Evolutionary conservation across 2,888 invertebrate genomes (phyloP), one percentile per base, ranked within the genome.

Genomic region (Halocaridina rubra): DNA sequence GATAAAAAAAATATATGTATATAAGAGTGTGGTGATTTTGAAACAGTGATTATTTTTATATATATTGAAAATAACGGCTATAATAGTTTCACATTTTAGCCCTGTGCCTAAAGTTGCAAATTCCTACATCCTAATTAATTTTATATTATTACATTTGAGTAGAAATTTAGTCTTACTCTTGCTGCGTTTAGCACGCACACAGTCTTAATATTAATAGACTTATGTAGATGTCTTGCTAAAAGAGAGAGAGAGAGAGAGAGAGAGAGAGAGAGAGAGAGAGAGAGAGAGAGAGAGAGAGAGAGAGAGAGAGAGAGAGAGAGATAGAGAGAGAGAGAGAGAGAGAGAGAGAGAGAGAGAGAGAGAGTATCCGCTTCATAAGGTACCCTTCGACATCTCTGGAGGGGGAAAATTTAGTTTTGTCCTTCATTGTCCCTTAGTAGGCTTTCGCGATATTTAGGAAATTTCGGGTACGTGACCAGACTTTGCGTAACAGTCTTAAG

Each of bases 261-360:
- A n/a, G n/a, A 61, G 61, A 16, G 61, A 61, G 61, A 61, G 16
- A 61, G n/a, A 16, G 61, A n/a, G 61, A 61, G 61, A 61, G n/a
- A 61, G 61, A 61, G 61, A n/a, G n/a, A 61, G 61, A n/a, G n/a
- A 61, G n/a, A n/a, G n/a, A 61, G 61, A 61, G 16, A 61, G n/a
- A 61, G n/a, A 61, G n/a, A 61, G 61, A n/a, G 61, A 16, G n/a
- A n/a, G n/a, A n/a, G n/a, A n/a, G n/a, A n/a, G n/a, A n/a, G n/a
- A n/a, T n/a, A n/a, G n/a, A n/a, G n/a, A n/a, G n/a, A n/a, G n/a
- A n/a, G n/a, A n/a, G n/a, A n/a, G n/a, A n/a, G n/a, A n/a, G n/a
- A n/a, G n/a, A 61, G 10, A n/a, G 61, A n/a, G 61, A 61, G 61
- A 61, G 61, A 61, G 61, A 61, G n/a, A n/a, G n/a, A n/a, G n/a